Base-by-base conservation (phyloP, 23 tunicate species). In the Botrylloides violaceus region DNA sequence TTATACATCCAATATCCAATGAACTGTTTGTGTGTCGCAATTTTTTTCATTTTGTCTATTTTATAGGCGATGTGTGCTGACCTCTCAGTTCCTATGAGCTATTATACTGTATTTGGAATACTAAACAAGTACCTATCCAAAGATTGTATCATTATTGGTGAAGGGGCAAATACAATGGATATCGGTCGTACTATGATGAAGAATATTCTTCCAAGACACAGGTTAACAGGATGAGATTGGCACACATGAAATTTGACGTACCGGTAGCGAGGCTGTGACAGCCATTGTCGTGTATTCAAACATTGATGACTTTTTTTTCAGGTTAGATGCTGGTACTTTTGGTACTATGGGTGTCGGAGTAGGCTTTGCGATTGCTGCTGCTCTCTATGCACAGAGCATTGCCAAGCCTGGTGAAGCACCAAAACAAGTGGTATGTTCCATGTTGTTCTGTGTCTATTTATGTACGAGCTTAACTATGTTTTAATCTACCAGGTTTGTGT, bases 281-380 rank as follows among this genome's bases (percentile, higher is more conserved):
- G n/a, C n/a, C n/a, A n/a, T n/a, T n/a, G n/a, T n/a, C n/a, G n/a
- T n/a, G n/a, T n/a, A n/a, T n/a, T n/a, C n/a, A n/a, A n/a, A n/a
- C n/a, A n/a, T n/a, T n/a, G n/a, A n/a, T n/a, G n/a, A n/a, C n/a
- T n/a, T n/a, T n/a, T 7, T 43, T 43, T 43, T 29, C 43, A 81
- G 96, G 21, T 75, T 90, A 34, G 97, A 90, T 75, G 97, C 97
- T 0, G 97, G 97, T 36, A 90, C 97, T 1, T 90, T 90, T 66
- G 97, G 97, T 7, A 90, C 97, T 24, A 90, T 90, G 97, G 97
- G 97, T 6, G 84, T 90, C 2, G 97, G 97, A n/a, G 68, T 83
- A 24, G 97, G 97, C 27, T 90, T 90, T 68, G 97, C 97, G 29
- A 83, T 90, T 27, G 97, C 97, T 27, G 82, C 97, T 28, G 66